Percentiles rank a stretch among this genome's conserved stretches.
These are phyloP conservation scores for Electrophaes corylata DNA, from an alignment of 2,888 invertebrate species.

Conservation along the genomic window DNA sequence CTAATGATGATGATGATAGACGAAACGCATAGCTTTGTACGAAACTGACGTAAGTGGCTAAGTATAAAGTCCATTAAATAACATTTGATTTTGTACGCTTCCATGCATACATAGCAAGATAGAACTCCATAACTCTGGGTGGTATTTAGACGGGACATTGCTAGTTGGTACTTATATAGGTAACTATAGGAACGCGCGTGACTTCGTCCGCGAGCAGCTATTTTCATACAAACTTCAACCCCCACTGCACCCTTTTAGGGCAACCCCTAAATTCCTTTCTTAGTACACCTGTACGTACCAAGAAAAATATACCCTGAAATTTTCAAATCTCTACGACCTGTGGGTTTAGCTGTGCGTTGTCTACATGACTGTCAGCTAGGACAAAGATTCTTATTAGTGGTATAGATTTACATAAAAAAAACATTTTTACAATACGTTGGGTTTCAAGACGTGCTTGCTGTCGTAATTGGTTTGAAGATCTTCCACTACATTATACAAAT, in stretches of 20 bases:
- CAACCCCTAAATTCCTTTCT: too few relatives aligned
- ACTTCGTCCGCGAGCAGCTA: too few relatives aligned
- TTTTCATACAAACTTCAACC: too few relatives aligned
- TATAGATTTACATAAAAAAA: constrained; percentile 23
- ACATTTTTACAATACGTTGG: constrained; percentile 13
- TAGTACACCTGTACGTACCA: too few relatives aligned
- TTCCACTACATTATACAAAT: constrained; percentile 10
- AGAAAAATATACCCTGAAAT: too few relatives aligned
- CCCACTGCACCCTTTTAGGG: too few relatives aligned
- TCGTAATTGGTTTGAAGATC: constrained; percentile 17
- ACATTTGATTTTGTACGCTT: not conserved
- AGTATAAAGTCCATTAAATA: not conserved
- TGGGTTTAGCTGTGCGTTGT: too few relatives aligned
- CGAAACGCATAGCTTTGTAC: not conserved
- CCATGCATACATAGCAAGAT: not conserved
- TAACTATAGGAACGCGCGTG: too few relatives aligned
- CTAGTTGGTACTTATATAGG: not conserved
- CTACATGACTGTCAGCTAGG: too few relatives aligned
- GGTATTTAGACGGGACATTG: constrained; percentile 5
- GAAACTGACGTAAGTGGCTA: not conserved
- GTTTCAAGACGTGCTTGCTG: constrained; percentile 11
- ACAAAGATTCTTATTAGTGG: too few relatives aligned
- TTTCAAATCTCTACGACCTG: too few relatives aligned
- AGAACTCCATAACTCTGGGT: not conserved
- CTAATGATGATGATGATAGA: too few relatives aligned